phyloP scores from a whole-genome alignment of 2,113 vertebrate species.

The Tonatia bakeri region DNA sequence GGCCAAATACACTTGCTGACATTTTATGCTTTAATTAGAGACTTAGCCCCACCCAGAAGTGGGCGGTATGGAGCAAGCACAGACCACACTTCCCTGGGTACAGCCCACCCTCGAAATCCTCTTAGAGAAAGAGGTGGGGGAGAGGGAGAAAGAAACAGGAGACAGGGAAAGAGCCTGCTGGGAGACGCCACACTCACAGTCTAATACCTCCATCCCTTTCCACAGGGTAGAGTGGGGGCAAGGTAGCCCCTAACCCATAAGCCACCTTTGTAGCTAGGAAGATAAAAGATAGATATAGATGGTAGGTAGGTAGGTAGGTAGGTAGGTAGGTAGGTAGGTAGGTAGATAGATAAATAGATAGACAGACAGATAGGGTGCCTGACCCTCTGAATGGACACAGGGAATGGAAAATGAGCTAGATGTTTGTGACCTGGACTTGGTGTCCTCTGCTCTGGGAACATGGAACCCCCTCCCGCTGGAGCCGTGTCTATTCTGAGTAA shows the following conservation, averaged over 20 bases:
- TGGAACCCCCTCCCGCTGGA: not conserved
- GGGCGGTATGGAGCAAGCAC: not conserved
- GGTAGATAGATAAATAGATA: too few relatives aligned
- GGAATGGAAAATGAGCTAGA: not conserved
- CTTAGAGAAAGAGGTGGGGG: not conserved
- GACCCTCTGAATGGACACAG: not conserved
- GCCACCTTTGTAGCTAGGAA: not conserved
- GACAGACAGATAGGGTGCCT: too few relatives aligned
- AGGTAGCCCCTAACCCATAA: not conserved
- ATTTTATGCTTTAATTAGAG: not conserved
- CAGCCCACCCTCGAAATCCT: not conserved
- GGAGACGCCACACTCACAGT: not conserved
- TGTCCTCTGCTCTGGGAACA: not conserved
- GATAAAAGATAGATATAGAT: too few relatives aligned
- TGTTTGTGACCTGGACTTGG: not conserved
- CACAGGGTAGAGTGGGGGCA: not conserved
- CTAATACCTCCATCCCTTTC: not conserved
- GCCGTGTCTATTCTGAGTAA: fast-evolving
- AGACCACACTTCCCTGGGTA: too few relatives aligned
- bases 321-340: too few relatives aligned
- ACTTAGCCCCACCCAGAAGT: not conserved
- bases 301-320: too few relatives aligned
- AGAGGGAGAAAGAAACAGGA: not conserved
- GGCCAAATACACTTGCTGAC: not conserved
- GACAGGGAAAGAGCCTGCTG: not conserved